These are phyloP conservation scores for Epirrhoe alternata DNA, from an alignment of 2,888 invertebrate species.

Conservation along the genomic window DNA sequence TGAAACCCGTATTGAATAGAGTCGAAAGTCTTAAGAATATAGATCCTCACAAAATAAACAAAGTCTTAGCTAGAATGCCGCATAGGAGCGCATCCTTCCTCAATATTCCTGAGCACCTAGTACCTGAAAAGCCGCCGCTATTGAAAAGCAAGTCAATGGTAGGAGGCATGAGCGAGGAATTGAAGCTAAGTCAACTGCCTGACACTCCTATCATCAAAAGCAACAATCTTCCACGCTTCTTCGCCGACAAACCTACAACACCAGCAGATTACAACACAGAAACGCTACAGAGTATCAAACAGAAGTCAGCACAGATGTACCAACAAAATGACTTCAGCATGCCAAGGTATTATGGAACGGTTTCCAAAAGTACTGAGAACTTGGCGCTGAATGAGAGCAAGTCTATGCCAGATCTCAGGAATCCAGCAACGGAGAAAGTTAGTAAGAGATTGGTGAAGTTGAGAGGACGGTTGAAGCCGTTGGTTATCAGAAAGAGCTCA, in stretches of 20 bases:
- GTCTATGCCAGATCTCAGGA: slow-evolving; percentile 80
- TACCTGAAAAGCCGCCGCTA: slow-evolving; percentile 73
- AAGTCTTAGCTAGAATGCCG: slow-evolving; percentile 74
- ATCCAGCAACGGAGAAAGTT: slow-evolving; percentile 65
- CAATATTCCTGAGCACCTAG: slow-evolving; percentile 75
- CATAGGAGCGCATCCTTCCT: slow-evolving; percentile 80
- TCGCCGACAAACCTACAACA: slow-evolving; percentile 71
- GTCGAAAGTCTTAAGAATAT: slow-evolving; percentile 79
- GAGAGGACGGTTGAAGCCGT: slow-evolving; percentile 74
- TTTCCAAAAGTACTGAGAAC: slow-evolving; percentile 60
- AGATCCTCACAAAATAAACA: slow-evolving; percentile 74
- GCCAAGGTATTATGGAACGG: slow-evolving; percentile 86
- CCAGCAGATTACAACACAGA: slow-evolving; percentile 72
- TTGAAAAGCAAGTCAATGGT: slow-evolving; percentile 77
- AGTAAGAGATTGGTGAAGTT: slow-evolving; percentile 78
- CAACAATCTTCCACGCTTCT: slow-evolving; percentile 77
- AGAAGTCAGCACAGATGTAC: slow-evolving; percentile 80
- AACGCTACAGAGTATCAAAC: slow-evolving; percentile 79
- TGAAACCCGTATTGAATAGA: slow-evolving; percentile 64
- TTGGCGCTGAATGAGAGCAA: slow-evolving; percentile 75
- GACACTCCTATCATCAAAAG: slow-evolving; percentile 81
- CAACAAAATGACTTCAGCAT: slow-evolving; percentile 85
- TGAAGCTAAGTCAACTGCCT: slow-evolving; percentile 72
- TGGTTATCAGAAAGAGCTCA: slow-evolving; percentile 78
- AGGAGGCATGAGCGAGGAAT: slow-evolving; percentile 68